Evolutionary conservation across 1,140 invertebrate genomes (phyloP), one percentile per base, ranked within the genome.

Genomic region (Leptoteleia sp.): DNA sequence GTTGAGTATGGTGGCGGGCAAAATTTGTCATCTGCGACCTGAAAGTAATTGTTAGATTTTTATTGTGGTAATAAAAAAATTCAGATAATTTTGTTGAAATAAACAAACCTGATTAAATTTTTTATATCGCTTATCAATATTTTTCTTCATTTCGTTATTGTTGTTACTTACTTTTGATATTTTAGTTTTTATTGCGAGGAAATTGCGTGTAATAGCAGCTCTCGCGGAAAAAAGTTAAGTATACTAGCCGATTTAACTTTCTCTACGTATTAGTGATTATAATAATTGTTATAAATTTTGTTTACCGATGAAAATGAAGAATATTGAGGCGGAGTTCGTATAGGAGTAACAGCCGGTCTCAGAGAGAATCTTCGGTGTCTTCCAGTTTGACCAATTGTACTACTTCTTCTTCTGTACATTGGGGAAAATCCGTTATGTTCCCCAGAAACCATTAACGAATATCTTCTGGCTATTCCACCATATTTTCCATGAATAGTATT

Each of bases 311-410:
- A 64, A 47, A 79, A 84, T 0, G 85, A 79, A 2, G 86, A 82
- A 40, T 80, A 79, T 15, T 71, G 79, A 0, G 85, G 80, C 3
- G 79, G 79, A 11, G 79, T 84, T 1, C 76, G 72, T 0, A 76
- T 16, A 33, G 86, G 82, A 4, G 82, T 86, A 9, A 43, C 54
- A 0, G 90, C 88, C 0, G 91, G 91, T 38, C 89, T 84, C 15
- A 91, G 64, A 0, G 90, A 91, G 57, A 90, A 91, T 54, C 90
- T 83, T 7, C 85, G 81, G 0, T 77, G 83, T 4, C 45, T 29
- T 6, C 29, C 57, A 12, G 48, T 35, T 45, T 70, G 57, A 7
- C 65, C 65, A 8, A 73, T 70, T 0, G 81, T 50, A 37, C 84
- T 87, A 22, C 57, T 81, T 15, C 81, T 80, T 37, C 85, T 79